phyloP scores from a whole-genome alignment of 1,140 invertebrate genomes.

The Agrilus planipennis region DNA sequence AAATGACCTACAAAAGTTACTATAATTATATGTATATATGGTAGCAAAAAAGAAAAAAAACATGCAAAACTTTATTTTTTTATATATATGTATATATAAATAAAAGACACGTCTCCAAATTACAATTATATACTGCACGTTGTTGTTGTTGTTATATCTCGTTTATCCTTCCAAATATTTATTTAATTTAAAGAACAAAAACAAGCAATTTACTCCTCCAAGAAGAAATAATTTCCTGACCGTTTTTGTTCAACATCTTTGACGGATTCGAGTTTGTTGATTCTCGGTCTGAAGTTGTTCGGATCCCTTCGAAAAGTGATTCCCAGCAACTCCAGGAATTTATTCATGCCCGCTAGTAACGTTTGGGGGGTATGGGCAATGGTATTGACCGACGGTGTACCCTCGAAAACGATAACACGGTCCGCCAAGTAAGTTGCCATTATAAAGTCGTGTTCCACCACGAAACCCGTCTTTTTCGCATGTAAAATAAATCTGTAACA shows the following conservation, averaged over 20 bases:
- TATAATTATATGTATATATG: too few relatives aligned
- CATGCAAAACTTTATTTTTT: too few relatives aligned
- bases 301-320: constrained; percentile 98
- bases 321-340: constrained; percentile 89
- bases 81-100: too few relatives aligned
- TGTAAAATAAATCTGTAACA: constrained; percentile 88
- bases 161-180: too few relatives aligned
- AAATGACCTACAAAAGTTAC: too few relatives aligned
- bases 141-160: too few relatives aligned
- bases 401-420: constrained; percentile 97
- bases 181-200: too few relatives aligned
- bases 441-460: constrained; percentile 99
- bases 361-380: constrained; percentile 87
- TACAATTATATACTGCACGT: too few relatives aligned
- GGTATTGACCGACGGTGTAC: constrained; percentile 77
- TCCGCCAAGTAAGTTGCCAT: constrained; percentile 99
- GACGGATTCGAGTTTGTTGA: constrained; percentile 94
- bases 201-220: constrained; percentile 95
- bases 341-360: constrained; percentile 95
- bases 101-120: too few relatives aligned
- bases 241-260: constrained; percentile 98
- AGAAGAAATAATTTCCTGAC: constrained; percentile 96
- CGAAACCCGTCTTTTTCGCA: constrained; percentile 98
- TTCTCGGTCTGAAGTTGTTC: constrained; percentile 95
- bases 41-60: too few relatives aligned